Conservation (phyloP, 2,113 vertebrate species). For the Girardinichthys multiradiatus region DNA sequence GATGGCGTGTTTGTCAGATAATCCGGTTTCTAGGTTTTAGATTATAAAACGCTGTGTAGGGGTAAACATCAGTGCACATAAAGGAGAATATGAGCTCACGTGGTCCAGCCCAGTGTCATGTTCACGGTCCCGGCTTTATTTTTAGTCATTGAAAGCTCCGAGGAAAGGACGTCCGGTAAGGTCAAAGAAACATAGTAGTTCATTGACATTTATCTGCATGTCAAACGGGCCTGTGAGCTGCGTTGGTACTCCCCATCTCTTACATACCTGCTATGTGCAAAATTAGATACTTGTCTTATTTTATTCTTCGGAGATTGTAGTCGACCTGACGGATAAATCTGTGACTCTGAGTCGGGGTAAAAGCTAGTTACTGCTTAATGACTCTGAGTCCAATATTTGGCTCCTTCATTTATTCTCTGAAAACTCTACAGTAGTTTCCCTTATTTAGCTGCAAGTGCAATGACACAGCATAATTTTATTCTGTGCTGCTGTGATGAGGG, state of each 20-base stretch:
- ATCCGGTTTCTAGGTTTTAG: background rate
- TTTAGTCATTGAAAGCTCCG: slow-evolving; percentile 59
- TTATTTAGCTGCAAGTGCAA: background rate
- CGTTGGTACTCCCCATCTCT: background rate
- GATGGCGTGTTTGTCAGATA: background rate
- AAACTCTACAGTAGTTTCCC: no score
- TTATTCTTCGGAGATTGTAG: background rate
- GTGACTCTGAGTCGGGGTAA: background rate
- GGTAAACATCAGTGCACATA: slow-evolving; percentile 13
- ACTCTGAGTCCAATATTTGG: background rate
- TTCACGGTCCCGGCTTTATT: slow-evolving; percentile 65
- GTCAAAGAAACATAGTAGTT: slow-evolving; percentile 68
- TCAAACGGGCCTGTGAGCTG: background rate
- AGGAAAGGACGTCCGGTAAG: slow-evolving; percentile 63
- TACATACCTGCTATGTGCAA: background rate
- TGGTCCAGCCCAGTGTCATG: slow-evolving; percentile 48
- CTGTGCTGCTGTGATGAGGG: background rate
- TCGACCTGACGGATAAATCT: background rate
- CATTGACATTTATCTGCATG: slow-evolving; percentile 65
- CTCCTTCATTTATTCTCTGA: background rate
- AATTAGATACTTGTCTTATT: background rate
- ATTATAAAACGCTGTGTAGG: background rate
- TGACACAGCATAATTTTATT: background rate
- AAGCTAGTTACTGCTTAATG: background rate
- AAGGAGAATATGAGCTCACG: slow-evolving; percentile 24